Evolutionary conservation across 2,888 invertebrate genomes (phyloP).

Genomic region (Papilio elwesi): DNA sequence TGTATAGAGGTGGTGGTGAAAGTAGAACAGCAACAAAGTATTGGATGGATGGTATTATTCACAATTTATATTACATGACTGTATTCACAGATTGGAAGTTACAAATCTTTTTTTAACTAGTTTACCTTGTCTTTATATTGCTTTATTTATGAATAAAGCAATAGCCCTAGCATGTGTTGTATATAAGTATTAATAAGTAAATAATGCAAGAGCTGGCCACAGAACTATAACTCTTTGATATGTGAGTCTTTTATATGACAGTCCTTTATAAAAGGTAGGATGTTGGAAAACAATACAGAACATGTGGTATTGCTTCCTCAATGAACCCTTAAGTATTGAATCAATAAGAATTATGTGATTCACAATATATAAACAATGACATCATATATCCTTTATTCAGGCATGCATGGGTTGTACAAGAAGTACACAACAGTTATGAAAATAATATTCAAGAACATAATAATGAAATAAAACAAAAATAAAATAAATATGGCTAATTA

Average conservation of each 20-base stretch:
- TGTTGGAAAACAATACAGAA: background rate
- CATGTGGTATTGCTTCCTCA: background rate
- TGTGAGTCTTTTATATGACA: too few relatives aligned
- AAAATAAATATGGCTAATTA: too few relatives aligned
- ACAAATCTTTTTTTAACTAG: too few relatives aligned
- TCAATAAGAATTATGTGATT: slow-evolving; percentile 2
- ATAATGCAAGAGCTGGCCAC: background rate
- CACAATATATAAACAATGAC: background rate
- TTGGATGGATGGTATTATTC: background rate
- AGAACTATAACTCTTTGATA: background rate
- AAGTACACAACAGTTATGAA: too few relatives aligned
- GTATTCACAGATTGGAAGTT: too few relatives aligned
- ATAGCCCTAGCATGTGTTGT: too few relatives aligned
- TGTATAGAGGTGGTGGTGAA: slow-evolving; percentile 53
- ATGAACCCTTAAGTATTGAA: background rate
- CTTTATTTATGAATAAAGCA: too few relatives aligned
- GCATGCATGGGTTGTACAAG: background rate
- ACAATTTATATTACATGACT: background rate
- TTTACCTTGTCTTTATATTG: too few relatives aligned
- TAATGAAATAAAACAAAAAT: too few relatives aligned
- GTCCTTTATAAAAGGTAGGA: background rate
- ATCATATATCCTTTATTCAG: background rate
- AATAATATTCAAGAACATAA: too few relatives aligned
- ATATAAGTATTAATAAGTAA: background rate
- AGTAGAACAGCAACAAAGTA: slow-evolving; percentile 55